phyloP scores from a whole-genome alignment of 2,797 vertebrate species.

The Ambastaia sidthimunki region DNA sequence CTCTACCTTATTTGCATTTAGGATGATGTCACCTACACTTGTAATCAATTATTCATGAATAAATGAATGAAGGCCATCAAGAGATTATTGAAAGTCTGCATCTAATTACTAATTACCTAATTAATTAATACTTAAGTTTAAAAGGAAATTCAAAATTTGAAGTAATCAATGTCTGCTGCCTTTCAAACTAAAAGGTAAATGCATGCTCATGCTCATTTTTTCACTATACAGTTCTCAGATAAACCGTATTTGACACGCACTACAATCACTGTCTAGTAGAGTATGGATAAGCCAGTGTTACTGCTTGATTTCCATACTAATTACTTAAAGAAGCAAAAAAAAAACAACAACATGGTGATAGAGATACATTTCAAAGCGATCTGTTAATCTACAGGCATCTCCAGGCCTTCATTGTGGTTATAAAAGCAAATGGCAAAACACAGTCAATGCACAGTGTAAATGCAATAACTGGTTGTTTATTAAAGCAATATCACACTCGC shows the following conservation, averaged over 20 bases:
- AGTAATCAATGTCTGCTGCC: background rate
- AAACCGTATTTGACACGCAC: background rate
- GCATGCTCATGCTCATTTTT: background rate
- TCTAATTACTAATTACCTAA: conserved; percentile 7
- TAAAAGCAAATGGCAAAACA: background rate
- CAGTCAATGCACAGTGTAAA: background rate
- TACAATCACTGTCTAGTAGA: background rate
- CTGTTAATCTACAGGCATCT: background rate
- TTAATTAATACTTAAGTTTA: background rate
- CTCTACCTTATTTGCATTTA: conserved; percentile 5
- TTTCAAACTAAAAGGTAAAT: background rate
- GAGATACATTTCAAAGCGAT: background rate
- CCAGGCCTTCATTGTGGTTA: background rate
- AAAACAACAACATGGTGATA: background rate
- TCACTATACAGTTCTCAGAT: background rate
- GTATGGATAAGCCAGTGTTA: background rate
- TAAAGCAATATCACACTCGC: background rate
- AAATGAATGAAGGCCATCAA: background rate
- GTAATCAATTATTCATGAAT: conserved; percentile 15
- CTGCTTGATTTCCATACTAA: background rate
- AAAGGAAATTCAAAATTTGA: background rate
- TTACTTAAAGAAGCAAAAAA: background rate
- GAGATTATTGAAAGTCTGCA: conserved; percentile 29
- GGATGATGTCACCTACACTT: conserved; percentile 16
- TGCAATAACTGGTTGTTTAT: background rate